Percentiles rank a stretch among this genome's conserved stretches.
Conservation (phyloP, 2,113 vertebrate genomes). For the Chascanopsetta lugubris region DNA sequence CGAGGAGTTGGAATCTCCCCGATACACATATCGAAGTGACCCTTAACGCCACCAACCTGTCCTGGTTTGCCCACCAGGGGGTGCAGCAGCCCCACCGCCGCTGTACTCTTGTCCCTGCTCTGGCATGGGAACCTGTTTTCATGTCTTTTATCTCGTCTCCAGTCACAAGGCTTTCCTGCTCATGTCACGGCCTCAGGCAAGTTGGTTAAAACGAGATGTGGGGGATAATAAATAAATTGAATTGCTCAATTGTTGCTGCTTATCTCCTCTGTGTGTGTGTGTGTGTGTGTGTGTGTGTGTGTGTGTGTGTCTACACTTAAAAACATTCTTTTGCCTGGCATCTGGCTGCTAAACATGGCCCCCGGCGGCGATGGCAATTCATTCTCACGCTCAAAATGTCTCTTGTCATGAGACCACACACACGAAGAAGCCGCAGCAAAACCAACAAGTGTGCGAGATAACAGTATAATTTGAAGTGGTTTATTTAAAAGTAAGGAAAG, state of each 20-base stretch:
- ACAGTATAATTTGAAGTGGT: conserved; percentile 32
- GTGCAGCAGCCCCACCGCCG: conserved; percentile 8
- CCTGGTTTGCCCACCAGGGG: conserved; percentile 41
- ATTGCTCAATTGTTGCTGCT: conserved; percentile 53
- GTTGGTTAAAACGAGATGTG: conserved; percentile 42
- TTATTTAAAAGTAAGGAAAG: conserved; percentile 59
- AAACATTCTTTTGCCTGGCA: conserved; percentile 43
- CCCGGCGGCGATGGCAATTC: conserved; percentile 29
- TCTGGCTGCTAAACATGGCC: conserved; percentile 34
- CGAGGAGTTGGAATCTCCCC: neutral
- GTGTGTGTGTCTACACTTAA: conserved; percentile 38
- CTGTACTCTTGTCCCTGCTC: neutral
- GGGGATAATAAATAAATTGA: conserved; percentile 62
- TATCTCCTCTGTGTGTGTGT: conserved; percentile 21
- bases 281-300: conserved; percentile 21
- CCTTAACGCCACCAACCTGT: neutral
- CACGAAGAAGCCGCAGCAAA: conserved; percentile 28
- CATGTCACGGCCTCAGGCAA: conserved; percentile 47
- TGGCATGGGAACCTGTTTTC: conserved; percentile 52
- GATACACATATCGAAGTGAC: neutral
- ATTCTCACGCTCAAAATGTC: conserved; percentile 56
- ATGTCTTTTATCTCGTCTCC: conserved; percentile 44
- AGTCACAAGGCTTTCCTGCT: conserved; percentile 74
- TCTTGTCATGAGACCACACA: conserved; percentile 54
- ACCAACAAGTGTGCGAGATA: conserved; percentile 35